A percentile compares a stretch with the other conserved stretches of the same genome.
These are phyloP conservation scores for Sarcophilus harrisii DNA, from an alignment of 2,797 vertebrate species.

Conservation along the genomic window DNA sequence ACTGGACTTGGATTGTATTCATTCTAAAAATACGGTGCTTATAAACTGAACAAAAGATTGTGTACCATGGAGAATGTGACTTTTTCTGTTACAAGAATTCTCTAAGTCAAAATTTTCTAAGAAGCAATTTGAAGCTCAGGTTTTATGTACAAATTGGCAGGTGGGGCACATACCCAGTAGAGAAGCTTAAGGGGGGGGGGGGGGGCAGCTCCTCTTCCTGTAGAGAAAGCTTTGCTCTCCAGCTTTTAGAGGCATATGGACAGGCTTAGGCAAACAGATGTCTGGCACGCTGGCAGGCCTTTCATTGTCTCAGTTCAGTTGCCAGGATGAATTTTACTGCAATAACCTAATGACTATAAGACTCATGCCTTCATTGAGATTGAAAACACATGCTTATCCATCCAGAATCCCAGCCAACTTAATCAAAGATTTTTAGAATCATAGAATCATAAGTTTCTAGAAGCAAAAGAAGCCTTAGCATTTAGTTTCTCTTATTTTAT, in stretches of 20 bases:
- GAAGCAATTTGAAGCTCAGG: background rate
- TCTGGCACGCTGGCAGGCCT: background rate
- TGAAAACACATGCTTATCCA: background rate
- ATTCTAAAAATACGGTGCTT: background rate
- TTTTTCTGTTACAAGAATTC: constrained; percentile 17
- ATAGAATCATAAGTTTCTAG: background rate
- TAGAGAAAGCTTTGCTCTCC: background rate
- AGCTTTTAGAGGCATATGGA: constrained; percentile 17
- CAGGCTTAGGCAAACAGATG: constrained; percentile 7
- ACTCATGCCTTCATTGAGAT: background rate
- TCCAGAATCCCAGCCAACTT: background rate
- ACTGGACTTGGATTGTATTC: background rate
- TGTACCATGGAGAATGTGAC: background rate
- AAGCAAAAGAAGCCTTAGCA: background rate
- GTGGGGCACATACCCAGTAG: background rate
- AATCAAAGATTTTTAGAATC: background rate
- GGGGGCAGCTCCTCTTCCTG: background rate
- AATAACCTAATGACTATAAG: background rate
- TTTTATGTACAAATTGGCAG: background rate
- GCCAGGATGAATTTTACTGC: constrained; percentile 20
- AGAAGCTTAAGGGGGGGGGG: background rate
- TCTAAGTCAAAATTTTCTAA: constrained; percentile 21
- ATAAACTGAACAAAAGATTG: background rate
- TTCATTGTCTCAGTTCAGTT: constrained; percentile 9
- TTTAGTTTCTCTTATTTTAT: background rate